These are phyloP conservation scores for Microcebus lehilahytsara DNA, from an alignment of 2,113 vertebrate species.

Conservation along the genomic window DNA sequence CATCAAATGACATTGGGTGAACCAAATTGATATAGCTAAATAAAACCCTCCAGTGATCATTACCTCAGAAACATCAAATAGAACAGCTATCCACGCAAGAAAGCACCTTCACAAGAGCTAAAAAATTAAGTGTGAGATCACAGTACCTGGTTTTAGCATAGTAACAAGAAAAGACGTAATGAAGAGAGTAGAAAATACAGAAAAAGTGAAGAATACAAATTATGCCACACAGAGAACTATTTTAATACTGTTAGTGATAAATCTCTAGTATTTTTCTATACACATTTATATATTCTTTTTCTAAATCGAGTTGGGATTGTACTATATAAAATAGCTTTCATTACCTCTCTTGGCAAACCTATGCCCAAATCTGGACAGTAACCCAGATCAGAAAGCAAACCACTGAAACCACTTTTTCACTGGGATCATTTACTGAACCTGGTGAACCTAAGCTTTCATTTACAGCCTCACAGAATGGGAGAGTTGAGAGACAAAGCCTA, in stretches of 20 bases:
- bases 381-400: neutral
- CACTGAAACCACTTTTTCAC: neutral
- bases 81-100: neutral
- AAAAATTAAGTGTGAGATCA: neutral
- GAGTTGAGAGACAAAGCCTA: neutral
- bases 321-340: neutral
- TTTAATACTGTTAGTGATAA: neutral
- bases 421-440: neutral
- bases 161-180: neutral
- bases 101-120: neutral
- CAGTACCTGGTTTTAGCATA: neutral
- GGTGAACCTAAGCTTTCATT: neutral
- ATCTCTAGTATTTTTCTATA: neutral
- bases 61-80: neutral
- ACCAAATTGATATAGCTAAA: neutral
- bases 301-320: neutral
- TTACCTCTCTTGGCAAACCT: neutral
- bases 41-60: neutral
- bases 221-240: neutral
- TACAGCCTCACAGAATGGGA: neutral
- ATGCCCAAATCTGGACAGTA: neutral
- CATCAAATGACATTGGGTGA: neutral
- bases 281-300: neutral
- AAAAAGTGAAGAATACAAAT: neutral
- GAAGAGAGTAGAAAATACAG: neutral